Percentiles rank a stretch among this genome's conserved stretches.
Conservation (phyloP, 2,888 invertebrate species). For the Agrotis ipsilon region DNA sequence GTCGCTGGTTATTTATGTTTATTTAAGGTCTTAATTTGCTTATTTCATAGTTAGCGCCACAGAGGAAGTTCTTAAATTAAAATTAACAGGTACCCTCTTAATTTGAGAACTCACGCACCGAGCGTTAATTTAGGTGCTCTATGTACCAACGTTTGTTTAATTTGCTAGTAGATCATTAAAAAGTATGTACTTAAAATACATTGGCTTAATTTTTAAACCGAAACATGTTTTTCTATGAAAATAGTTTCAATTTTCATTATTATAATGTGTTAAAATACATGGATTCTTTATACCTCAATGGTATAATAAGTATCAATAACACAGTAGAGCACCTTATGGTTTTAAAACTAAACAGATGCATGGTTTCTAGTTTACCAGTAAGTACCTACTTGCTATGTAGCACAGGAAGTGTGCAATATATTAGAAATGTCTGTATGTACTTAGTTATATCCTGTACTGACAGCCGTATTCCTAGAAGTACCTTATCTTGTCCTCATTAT, state of each 20-base stretch:
- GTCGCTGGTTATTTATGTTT: constrained; percentile 42
- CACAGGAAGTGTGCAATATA: constrained; percentile 53
- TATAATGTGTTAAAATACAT: background rate
- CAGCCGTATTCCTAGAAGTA: constrained; percentile 18
- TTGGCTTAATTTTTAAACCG: background rate
- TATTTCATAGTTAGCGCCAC: constrained; percentile 5
- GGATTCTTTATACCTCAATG: too few species aligned
- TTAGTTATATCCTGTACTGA: constrained; percentile 27
- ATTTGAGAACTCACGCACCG: constrained; percentile 30
- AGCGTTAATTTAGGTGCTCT: constrained; percentile 39
- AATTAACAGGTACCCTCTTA: constrained; percentile 39
- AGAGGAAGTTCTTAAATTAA: constrained; percentile 33
- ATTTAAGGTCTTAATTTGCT: constrained; percentile 11
- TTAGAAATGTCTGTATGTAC: constrained; percentile 21
- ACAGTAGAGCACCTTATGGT: too few species aligned
- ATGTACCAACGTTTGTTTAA: constrained; percentile 8
- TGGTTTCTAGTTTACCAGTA: background rate
- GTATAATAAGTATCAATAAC: background rate
- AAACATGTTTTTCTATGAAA: background rate
- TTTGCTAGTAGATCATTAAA: constrained; percentile 10
- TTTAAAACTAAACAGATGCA: background rate
- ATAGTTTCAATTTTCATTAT: background rate
- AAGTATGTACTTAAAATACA: background rate
- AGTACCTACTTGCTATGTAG: constrained; percentile 6
- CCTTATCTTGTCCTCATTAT: constrained; percentile 23